Percentiles rank a stretch among this genome's conserved stretches.
phyloP scores from a whole-genome alignment of 2,888 invertebrate species.

The Hirtodrosophila confusa region DNA sequence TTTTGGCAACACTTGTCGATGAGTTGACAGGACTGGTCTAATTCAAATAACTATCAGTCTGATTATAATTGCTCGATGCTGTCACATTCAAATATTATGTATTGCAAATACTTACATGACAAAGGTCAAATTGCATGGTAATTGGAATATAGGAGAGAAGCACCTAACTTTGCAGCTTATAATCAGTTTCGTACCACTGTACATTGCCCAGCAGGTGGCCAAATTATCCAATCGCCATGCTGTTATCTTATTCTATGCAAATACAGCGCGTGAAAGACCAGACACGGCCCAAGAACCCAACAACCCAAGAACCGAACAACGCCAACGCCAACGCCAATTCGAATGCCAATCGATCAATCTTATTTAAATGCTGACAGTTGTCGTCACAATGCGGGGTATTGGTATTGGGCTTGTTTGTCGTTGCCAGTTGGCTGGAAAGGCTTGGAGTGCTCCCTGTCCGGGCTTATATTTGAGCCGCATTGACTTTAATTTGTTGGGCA shows the following conservation, averaged over 20 bases:
- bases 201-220: slow-evolving; percentile 31
- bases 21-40: too few species aligned
- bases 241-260: slow-evolving; percentile 62
- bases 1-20: too few species aligned
- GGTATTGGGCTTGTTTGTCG: slow-evolving; percentile 48
- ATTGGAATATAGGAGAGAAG: too few species aligned
- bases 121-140: too few species aligned
- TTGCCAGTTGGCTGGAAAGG: slow-evolving; percentile 64
- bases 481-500: slow-evolving; percentile 75
- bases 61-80: too few species aligned
- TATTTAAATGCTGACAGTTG: slow-evolving; percentile 81
- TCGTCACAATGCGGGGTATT: slow-evolving; percentile 61
- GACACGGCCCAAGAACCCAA: slow-evolving; percentile 21
- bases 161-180: not conserved
- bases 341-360: slow-evolving; percentile 76
- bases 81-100: too few species aligned
- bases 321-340: slow-evolving; percentile 35
- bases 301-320: slow-evolving; percentile 19
- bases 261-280: slow-evolving; percentile 60
- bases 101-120: too few species aligned
- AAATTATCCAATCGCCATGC: slow-evolving; percentile 4
- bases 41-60: too few species aligned
- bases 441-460: slow-evolving; percentile 30
- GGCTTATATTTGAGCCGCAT: slow-evolving; percentile 71
- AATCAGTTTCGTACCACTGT: slow-evolving; percentile 33